Conservation (phyloP, 1,140 invertebrate species). For the Phymorhynchus buccinoides region DNA sequence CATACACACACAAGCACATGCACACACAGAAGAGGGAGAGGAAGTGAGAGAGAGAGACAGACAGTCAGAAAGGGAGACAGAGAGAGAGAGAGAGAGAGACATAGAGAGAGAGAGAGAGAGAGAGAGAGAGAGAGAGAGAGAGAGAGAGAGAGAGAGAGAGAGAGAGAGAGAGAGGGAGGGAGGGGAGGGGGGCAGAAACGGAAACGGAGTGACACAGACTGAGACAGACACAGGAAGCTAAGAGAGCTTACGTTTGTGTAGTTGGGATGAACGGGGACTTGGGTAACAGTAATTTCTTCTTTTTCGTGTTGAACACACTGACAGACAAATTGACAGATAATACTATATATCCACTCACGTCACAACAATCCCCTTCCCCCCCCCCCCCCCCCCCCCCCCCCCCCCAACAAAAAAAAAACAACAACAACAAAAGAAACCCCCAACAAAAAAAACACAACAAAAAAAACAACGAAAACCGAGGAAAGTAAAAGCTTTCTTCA, state of each 20-base stretch:
- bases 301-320: too few species aligned
- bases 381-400: too few species aligned
- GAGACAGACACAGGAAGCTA: background rate
- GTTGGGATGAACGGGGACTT: too few species aligned
- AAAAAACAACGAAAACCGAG: background rate
- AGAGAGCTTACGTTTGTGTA: too few species aligned
- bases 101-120: constrained; percentile 17
- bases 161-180: background rate
- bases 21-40: background rate
- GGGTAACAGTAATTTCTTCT: too few species aligned
- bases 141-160: background rate
- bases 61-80: background rate
- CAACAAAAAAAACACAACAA: background rate
- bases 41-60: background rate
- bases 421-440: background rate
- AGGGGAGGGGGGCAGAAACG: background rate
- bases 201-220: background rate
- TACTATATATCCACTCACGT: too few species aligned
- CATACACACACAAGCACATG: background rate
- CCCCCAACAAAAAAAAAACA: background rate
- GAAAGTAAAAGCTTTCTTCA: background rate
- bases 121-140: constrained; percentile 9
- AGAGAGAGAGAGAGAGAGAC: background rate
- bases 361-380: too few species aligned
- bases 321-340: background rate